A percentile compares a stretch with the other conserved stretches of the same genome.
These are phyloP conservation scores for Augochlorella aurata DNA, from an alignment of 2,888 invertebrate species.

Conservation along the genomic window DNA sequence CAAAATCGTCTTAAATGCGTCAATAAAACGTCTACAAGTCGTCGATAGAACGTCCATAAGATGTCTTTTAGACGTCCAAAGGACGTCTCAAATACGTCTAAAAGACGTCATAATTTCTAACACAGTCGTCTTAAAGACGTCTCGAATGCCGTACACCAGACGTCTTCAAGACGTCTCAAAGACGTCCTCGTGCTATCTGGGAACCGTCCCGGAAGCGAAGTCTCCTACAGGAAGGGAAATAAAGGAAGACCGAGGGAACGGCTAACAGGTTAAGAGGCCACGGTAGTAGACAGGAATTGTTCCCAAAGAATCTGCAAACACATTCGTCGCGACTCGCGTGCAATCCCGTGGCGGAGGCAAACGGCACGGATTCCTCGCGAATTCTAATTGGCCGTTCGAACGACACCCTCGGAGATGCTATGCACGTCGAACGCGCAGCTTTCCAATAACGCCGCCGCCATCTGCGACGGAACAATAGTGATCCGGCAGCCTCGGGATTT, in stretches of 20 bases:
- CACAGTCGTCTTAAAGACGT: too few relatives aligned
- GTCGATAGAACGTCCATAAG: too few relatives aligned
- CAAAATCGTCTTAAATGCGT: too few relatives aligned
- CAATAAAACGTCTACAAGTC: too few relatives aligned
- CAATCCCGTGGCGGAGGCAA: slow-evolving; percentile 17
- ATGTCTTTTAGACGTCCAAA: too few relatives aligned
- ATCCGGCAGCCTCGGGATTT: slow-evolving; percentile 23
- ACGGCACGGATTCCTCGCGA: slow-evolving; percentile 46
- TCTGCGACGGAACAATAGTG: slow-evolving; percentile 40
- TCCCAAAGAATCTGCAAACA: neutral
- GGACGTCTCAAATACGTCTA: too few relatives aligned
- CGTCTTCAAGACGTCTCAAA: too few relatives aligned
- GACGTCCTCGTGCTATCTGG: too few relatives aligned
- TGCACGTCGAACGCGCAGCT: slow-evolving; percentile 52
- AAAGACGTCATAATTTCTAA: too few relatives aligned
- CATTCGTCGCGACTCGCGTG: slow-evolving; percentile 1
- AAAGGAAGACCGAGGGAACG: neutral
- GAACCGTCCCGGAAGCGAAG: too few relatives aligned
- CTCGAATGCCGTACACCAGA: too few relatives aligned
- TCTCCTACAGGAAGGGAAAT: too few relatives aligned
- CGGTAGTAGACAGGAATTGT: neutral
- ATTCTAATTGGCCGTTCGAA: slow-evolving; percentile 61
- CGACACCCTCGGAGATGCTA: slow-evolving; percentile 55
- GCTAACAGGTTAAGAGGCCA: neutral
- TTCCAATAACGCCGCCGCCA: slow-evolving; percentile 58